Evolutionary conservation across 2,888 invertebrate species (phyloP), one percentile per base, ranked within the genome.

Genomic region (Diaprepes abbreviatus): DNA sequence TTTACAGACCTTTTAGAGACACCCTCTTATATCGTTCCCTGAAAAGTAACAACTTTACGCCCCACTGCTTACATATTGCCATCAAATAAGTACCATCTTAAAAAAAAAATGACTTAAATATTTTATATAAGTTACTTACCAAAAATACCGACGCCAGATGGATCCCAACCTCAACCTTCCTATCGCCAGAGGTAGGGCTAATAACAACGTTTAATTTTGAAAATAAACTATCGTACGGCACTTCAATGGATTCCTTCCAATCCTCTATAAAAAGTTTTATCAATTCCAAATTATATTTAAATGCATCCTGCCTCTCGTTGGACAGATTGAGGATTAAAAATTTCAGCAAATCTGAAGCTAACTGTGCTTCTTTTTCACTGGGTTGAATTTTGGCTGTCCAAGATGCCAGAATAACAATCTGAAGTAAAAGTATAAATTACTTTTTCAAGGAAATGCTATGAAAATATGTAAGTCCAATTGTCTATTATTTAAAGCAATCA

Each of bases 241-340:
- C 81, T 36, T 79, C 78, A 3, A 88, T 78, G 43, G 82, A 76
- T 43, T 77, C 74, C 74, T 84, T 86, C 89, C 88, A 89, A 14
- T 85, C 82, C 75, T 87, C 87, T 1, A 88, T 79, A 40, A 87
- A 76, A 31, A 83, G 77, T 75, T 87, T 88, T 7, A 91, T 80
- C 59, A 89, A 79, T 74, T 89, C 88, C 40, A 91, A 78, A 77
- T 92, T 90, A 76, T 89, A 89, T 72, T 87, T 87, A 68, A 89
- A 87, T 19, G 91, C 83, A 66, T 86, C 85, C 57, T 83, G 80
- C n/a, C 85, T 83, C 9, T 85, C 83, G 73, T 85, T 85, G 69
- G 84, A 83, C 14, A 87, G 80, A 62, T 86, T 85, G 52, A 80
- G 79, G 60, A 89, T 85, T 2, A 90, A 74, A 74, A 88, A 87